Conservation (phyloP, 2,888 invertebrate species). For the Argyresthia albistria region DNA sequence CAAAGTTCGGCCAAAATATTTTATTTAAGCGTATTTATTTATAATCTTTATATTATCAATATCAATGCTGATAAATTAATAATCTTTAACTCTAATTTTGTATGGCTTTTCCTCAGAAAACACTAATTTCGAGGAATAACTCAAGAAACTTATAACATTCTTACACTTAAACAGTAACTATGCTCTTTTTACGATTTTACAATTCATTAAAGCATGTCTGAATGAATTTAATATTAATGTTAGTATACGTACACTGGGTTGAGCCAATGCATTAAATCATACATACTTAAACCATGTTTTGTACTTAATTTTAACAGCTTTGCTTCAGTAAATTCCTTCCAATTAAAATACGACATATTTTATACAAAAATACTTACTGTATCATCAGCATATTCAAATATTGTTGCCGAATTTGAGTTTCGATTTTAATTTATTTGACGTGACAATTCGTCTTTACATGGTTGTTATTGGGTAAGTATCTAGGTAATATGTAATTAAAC, state of each 20-base stretch:
- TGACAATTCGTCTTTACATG: conserved; percentile 14
- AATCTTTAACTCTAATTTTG: conserved; percentile 62
- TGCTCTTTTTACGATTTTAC: not conserved
- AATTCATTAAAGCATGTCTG: conserved; percentile 17
- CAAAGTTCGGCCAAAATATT: conserved; percentile 66
- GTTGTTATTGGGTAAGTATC: not conserved
- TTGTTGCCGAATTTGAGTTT: conserved; percentile 51
- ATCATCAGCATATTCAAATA: conserved; percentile 22
- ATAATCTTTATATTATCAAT: conserved; percentile 57
- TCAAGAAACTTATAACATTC: conserved; percentile 39
- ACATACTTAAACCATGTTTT: conserved; percentile 31
- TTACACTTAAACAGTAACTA: conserved; percentile 11
- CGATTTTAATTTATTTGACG: conserved; percentile 12
- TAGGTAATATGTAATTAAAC: too few relatives aligned
- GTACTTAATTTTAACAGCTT: conserved; percentile 56
- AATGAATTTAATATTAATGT: conserved; percentile 33
- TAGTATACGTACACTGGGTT: conserved; percentile 34
- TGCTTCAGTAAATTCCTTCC: conserved; percentile 29
- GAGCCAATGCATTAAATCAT: conserved; percentile 24
- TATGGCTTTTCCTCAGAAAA: conserved; percentile 56
- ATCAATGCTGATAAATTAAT: conserved; percentile 71
- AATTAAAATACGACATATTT: conserved; percentile 40
- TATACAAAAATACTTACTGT: conserved; percentile 63
- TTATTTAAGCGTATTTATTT: conserved; percentile 72
- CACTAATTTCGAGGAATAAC: conserved; percentile 35